Evolutionary conservation across 2,888 invertebrate genomes (phyloP), one percentile per base, ranked within the genome.

Genomic region (Clivina fossor): DNA sequence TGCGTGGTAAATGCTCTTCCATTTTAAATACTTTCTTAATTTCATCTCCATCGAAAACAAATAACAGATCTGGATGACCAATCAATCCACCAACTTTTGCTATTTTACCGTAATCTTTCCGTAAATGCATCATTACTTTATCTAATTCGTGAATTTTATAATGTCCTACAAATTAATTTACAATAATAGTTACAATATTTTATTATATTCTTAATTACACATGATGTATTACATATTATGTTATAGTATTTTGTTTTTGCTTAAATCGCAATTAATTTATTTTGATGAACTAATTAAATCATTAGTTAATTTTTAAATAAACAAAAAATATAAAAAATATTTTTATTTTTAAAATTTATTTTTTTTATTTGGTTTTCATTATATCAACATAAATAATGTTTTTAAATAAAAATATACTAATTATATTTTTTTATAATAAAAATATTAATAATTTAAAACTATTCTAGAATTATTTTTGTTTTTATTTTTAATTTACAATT

Each of bases 41-140:
- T 67, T 84, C 84, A 59, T 87, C 84, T 2, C 85, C 86, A 68
- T 85, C 83, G 66, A 85, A 87, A 2, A 87, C 82, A 65, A 87
- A 87, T 56, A 87, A 76, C 56, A 87, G 72, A 74, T 87, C 87
- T 1, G 86, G 86, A 74, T 87, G 87, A n/a, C 86, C 86, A 64
- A 86, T 81, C 9, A 87, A 73, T 40, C 85, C 86, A 1, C 85
- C 81, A 33, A 87, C 84, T 76, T 83, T 83, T 66, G 71, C 86
- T 71, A 72, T 82, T 67, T 76, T 77, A 19, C 80, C 82, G 65
- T 78, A 81, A 61, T 76, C 80, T 63, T 68, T 78, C 63, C 74
- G 78, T 66, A 78, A 76, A 69, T 69, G 80, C 74, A 67, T 80
- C 83, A 75, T 83, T 11, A 80, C 78, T 69, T 78, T 78, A 66